Base-by-base conservation (phyloP, 2,113 vertebrate species). In the Melierax canorus region DNA sequence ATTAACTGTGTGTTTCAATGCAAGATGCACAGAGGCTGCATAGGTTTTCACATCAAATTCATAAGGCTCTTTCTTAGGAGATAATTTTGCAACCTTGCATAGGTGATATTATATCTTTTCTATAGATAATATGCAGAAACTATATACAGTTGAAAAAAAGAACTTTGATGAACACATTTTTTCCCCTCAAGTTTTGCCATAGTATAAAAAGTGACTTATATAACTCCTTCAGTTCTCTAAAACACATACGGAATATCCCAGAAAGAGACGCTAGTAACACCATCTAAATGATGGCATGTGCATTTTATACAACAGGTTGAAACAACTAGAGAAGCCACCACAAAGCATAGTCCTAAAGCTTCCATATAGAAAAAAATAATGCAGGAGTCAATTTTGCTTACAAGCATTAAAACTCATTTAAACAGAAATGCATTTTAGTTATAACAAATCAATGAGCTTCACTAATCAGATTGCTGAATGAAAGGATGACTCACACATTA, bases 381-480 rank as follows among this genome's bases (percentile, higher is more conserved):
- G 39, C 45, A 92, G 59, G 90, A 98, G 71, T 86, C 95, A 91
- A 96, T 83, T 95, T 93, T 92, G 75, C 95, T 95, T 97, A 96
- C 94, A 92, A 97, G 98, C 85, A 96, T 91, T 97, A 96, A 97
- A 97, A 96, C 77, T 85, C 51, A 90, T 86, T 77, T 90, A 85
- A 97, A 93, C 72, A 97, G 80, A 98, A 97, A 97, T 43, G 71
- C 30, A 74, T 91, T 98, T 97, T 75, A 93, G 95, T 94, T 97
- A 86, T 92, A 94, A 96, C 96, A 90, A 86, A 96, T 92, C 62
- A 97, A 95, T 86, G 48, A 96, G 88, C 80, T 90, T 96, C 85
- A 74, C 91, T 90, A 92, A 73, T 94, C 85, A 90, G 82, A 72
- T 46, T 91, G 91, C 55, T 86, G 83, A 95, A 88, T 93, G 85